Evolutionary conservation across 2,888 invertebrate genomes (phyloP).

Genomic region (Torymus tubicola): DNA sequence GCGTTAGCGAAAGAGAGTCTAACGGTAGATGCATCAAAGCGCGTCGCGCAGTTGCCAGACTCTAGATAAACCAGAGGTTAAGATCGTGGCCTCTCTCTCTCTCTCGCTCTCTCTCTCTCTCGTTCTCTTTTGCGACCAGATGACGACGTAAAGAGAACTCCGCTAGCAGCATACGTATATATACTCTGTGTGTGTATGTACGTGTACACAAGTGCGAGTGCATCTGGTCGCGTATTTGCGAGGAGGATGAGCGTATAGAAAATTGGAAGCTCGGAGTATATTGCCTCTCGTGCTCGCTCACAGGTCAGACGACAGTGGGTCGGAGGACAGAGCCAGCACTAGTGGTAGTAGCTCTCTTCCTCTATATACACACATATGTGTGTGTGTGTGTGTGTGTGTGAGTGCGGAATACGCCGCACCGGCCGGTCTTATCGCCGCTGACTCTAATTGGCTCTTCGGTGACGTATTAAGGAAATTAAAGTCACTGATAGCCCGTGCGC

Average conservation of each 20-base stretch:
- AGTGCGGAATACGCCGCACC: background rate
- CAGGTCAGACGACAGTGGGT: conserved; percentile 12
- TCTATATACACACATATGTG: no score
- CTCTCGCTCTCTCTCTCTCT: no score
- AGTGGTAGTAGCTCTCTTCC: no score
- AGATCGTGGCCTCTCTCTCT: background rate
- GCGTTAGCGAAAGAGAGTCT: conserved; percentile 7
- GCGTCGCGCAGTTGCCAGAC: background rate
- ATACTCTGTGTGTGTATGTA: no score
- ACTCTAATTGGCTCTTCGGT: conserved; percentile 70
- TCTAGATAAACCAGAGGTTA: background rate
- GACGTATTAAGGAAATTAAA: conserved; percentile 71
- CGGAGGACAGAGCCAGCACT: background rate
- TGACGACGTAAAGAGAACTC: background rate
- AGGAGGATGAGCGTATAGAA: background rate
- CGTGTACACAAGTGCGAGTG: no score
- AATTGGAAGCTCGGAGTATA: background rate
- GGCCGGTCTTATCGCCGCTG: conserved; percentile 57
- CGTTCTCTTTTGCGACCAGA: background rate
- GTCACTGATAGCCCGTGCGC: conserved; percentile 62
- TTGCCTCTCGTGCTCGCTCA: no score
- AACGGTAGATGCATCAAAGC: conserved; percentile 48
- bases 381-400: no score
- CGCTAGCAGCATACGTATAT: background rate
- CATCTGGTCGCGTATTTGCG: background rate